phyloP scores from a whole-genome alignment of 2,113 vertebrate species.

The Heliornis fulica region DNA sequence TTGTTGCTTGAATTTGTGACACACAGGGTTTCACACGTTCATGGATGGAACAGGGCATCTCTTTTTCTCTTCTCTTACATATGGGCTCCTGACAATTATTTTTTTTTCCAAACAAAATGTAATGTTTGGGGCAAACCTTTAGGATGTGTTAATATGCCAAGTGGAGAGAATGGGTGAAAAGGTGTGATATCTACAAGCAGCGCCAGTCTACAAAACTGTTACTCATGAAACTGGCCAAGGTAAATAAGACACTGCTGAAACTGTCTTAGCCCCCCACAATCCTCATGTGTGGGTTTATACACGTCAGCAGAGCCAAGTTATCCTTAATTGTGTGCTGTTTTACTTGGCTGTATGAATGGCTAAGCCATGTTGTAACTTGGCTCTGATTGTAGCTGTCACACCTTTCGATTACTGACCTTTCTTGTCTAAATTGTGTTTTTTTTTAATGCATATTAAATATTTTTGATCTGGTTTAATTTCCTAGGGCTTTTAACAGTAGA shows the following conservation, averaged over 20 bases:
- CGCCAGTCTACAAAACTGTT: background rate
- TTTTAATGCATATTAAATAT: conserved; percentile 23
- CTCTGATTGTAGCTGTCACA: background rate
- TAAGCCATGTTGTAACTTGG: conserved; percentile 6
- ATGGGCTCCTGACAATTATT: conserved; percentile 1
- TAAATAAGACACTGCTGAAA: conserved; percentile 41
- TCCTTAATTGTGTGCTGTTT: conserved; percentile 32
- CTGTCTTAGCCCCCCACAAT: background rate
- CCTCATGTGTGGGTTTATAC: background rate
- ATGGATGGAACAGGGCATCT: background rate
- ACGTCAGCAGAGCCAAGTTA: conserved; percentile 2
- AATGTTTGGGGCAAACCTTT: conserved; percentile 6
- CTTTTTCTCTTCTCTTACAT: background rate
- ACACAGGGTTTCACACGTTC: background rate
- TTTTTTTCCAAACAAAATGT: conserved; percentile 13
- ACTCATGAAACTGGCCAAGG: conserved; percentile 25
- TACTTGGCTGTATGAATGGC: background rate
- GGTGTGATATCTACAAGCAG: conserved; percentile 58
- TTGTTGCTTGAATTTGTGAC: background rate
- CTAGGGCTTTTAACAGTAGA: background rate
- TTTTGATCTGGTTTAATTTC: conserved; percentile 53
- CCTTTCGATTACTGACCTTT: conserved; percentile 37
- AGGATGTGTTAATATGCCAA: conserved; percentile 10
- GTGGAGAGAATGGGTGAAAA: conserved; percentile 43
- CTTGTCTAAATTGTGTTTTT: conserved; percentile 39